Base-by-base conservation (phyloP, 2,888 invertebrate species). In the Trypoxylon attenuatum region DNA sequence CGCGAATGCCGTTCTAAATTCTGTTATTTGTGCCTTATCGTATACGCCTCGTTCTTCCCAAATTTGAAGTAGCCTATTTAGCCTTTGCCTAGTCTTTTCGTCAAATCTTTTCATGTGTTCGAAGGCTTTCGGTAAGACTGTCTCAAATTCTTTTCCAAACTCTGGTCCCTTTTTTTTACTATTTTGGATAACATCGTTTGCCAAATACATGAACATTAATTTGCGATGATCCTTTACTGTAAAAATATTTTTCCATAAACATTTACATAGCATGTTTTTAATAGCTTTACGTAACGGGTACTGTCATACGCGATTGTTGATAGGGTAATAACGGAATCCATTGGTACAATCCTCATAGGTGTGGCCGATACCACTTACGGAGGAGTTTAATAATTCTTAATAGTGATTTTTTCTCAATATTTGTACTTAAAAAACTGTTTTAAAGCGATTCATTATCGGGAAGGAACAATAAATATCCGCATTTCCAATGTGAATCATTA, bases 131-230 rank as follows among this genome's bases (percentile, higher is more conserved):
- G 91, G 91, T 49, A 98, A 87, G 6, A 94, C 92, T 56, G 90
- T 89, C 5, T 92, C 94, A 88, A 95, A 99, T 83, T 96, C 96
- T 84, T 93, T 93, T 0, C 95, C 95, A 88, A 94, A 99, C 87
- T 99, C 98, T 0, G 97, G 97, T 0, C 97, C 98, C 87, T 98
- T 98, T 87, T 98, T 99, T 87, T 96, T 95, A 85, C 98, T 96
- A 83, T 99, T 99, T 87, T 99, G 99, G 79, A 99, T 97, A 23
- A 99, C 98, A 90, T 99, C 99, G 89, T 99, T 99, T 25, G 99
- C 98, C 79, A 99, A 90, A 88, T 99, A 99, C 93, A 99, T 95
- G 81, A 97, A 96, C 13, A 96, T 97, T 55, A 99, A 89, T 84
- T 97, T 97, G 78, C 94, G 93, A 73, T 89, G 90, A 78, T 95